Conservation (phyloP, 2,888 invertebrate genomes). For the Phyllotreta striolata region DNA sequence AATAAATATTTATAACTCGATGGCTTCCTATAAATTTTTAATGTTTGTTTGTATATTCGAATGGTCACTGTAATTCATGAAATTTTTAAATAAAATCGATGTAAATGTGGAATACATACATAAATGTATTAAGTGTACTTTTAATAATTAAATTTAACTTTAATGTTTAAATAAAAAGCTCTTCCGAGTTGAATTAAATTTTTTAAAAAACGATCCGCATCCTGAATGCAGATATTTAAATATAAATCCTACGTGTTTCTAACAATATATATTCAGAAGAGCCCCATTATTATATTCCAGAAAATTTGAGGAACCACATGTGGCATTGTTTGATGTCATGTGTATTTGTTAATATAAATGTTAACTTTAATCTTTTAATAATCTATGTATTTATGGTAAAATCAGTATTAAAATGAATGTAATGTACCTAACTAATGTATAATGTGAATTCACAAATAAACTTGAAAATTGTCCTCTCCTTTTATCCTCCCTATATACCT, state of each 20-base stretch:
- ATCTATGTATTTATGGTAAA: constrained; percentile 28
- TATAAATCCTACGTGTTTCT: background rate
- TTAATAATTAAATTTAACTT: constrained; percentile 32
- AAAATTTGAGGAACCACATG: constrained; percentile 14
- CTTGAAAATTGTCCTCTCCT: constrained; percentile 20
- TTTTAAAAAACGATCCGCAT: background rate
- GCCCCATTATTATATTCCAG: constrained; percentile 6
- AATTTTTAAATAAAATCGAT: constrained; percentile 26
- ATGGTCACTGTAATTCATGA: constrained; percentile 40
- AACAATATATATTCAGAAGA: constrained; percentile 17
- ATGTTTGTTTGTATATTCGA: constrained; percentile 36
- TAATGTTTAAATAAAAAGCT: constrained; percentile 24
- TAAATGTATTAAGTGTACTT: constrained; percentile 30
- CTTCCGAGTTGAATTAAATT: constrained; percentile 16
- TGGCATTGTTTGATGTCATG: constrained; percentile 2
- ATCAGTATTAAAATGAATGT: constrained; percentile 36
- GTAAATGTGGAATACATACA: constrained; percentile 28
- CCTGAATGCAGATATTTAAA: background rate
- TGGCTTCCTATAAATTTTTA: constrained; percentile 38
- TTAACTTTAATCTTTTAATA: constrained; percentile 33
- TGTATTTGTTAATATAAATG: constrained; percentile 33
- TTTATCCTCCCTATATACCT: background rate
- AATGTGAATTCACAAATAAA: constrained; percentile 36
- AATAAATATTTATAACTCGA: constrained; percentile 25
- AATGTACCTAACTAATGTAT: constrained; percentile 35